Conservation (phyloP, 2,888 invertebrate genomes). For the Aphelenchoides bicaudatus region DNA sequence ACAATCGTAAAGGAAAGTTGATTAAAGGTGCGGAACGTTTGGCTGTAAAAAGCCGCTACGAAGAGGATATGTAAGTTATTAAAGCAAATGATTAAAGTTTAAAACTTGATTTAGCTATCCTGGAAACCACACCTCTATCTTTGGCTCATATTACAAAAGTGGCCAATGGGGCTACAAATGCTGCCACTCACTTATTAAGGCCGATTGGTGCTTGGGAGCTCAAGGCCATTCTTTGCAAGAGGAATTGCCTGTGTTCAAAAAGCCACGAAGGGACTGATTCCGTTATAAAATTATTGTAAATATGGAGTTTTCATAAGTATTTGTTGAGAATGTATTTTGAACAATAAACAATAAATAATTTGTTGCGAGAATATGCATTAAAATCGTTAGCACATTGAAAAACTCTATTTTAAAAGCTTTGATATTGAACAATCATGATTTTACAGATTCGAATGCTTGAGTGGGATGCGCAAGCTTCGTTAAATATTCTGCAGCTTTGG, state of each 20-base stretch:
- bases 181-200: conserved; percentile 80
- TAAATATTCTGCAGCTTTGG: conserved; percentile 9
- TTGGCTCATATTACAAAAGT: conserved; percentile 90
- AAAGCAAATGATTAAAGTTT: conserved; percentile 6
- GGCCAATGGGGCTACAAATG: conserved; percentile 95
- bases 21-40: conserved; percentile 79
- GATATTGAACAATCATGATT: no score
- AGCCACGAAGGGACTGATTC: no score
- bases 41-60: conserved; percentile 79
- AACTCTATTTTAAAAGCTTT: no score
- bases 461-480: conserved; percentile 11
- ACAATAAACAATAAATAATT: no score
- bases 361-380: no score
- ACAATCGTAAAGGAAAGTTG: conserved; percentile 82
- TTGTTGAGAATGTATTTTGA: no score
- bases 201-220: conserved; percentile 82
- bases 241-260: conserved; percentile 16
- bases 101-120: conserved; percentile 58
- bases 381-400: no score
- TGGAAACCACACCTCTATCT: conserved; percentile 88
- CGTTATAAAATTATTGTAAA: no score
- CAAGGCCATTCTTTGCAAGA: conserved; percentile 53
- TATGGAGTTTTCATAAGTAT: no score
- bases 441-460: no score
- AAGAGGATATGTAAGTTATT: conserved; percentile 77